Evolutionary conservation across 2,113 vertebrate genomes (phyloP), one percentile per base, ranked within the genome.

Genomic region (Phalacrocorax aristotelis): DNA sequence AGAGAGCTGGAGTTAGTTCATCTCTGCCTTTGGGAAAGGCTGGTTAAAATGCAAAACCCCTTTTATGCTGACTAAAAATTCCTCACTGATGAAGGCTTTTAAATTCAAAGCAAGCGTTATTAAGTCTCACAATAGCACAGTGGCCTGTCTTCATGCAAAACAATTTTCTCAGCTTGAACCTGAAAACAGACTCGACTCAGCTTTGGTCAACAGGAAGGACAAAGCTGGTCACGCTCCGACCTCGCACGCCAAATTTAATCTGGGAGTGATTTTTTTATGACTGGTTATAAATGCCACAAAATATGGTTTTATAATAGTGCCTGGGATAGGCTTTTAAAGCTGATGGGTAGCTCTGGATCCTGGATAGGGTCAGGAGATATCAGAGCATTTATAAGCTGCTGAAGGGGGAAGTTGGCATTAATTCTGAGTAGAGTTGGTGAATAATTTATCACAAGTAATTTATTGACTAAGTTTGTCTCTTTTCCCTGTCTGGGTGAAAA

Each of bases 391-490:
- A 68, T 36, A 85, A 83, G 62, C 66, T 79, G 92, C 91, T 86
- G 66, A 70, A 96, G 85, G 89, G 69, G 66, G 66, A 78, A 58
- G 48, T 15, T 32, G 23, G 23, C 91, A 70, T 85, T 81, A 48
- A 94, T 78, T 93, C 83, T 21, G 15, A 81, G 83, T 15, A 7
- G 88, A 48, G 83, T 4, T 8, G 60, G 46, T 89, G 89, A 98
- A 95, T 83, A 87, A 95, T 97, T 95, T 42, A 93, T 93, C 64
- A 46, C 32, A 30, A 89, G 66, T 72, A 80, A 94, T 96, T 96
- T 78, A 92, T 86, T 83, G 89, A 87, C 96, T 66, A 26, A 82
- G 86, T 93, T 89, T 40, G 57, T 69, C 89, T 87, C 51, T 81
- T 71, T 81, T 79, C 57, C 72, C 60, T 29, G 55, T 70, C 84